These are phyloP conservation scores for Laupala kohalensis DNA, from an alignment of 1,140 invertebrate species.

Conservation along the genomic window DNA sequence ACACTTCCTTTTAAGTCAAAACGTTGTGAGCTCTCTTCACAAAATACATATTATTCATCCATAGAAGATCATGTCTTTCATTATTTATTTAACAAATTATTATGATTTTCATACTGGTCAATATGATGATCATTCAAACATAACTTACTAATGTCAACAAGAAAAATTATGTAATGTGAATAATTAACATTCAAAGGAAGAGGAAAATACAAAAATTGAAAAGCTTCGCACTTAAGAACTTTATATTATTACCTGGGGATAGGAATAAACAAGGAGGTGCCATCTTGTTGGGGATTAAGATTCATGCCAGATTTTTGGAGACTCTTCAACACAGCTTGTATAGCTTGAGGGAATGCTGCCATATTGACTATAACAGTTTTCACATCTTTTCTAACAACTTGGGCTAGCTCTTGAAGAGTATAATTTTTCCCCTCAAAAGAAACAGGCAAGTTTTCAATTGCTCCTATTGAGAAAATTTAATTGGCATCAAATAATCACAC, in stretches of 20 bases:
- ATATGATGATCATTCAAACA: no score
- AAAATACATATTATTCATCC: no score
- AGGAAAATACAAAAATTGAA: neutral
- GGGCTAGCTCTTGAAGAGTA: slow-evolving; percentile 75
- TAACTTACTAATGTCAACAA: neutral
- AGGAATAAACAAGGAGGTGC: slow-evolving; percentile 73
- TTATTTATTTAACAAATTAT: no score
- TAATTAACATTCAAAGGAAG: neutral
- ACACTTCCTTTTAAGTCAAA: no score
- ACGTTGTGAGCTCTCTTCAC: no score
- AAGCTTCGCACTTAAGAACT: neutral
- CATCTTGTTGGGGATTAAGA: slow-evolving; percentile 89
- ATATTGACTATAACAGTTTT: slow-evolving; percentile 76
- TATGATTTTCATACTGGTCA: no score
- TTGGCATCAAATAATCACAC: slow-evolving; percentile 16
- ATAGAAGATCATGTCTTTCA: no score
- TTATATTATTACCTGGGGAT: slow-evolving; percentile 60
- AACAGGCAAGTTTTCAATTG: slow-evolving; percentile 62
- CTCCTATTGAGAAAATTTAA: slow-evolving; percentile 31
- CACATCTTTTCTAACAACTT: slow-evolving; percentile 73
- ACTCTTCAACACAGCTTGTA: slow-evolving; percentile 59
- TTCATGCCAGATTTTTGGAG: slow-evolving; percentile 73
- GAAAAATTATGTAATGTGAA: neutral
- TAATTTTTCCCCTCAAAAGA: slow-evolving; percentile 70
- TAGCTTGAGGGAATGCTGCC: slow-evolving; percentile 66